Evolutionary conservation across 1,140 invertebrate genomes (phyloP).

Genomic region (Ceratina calcarata): DNA sequence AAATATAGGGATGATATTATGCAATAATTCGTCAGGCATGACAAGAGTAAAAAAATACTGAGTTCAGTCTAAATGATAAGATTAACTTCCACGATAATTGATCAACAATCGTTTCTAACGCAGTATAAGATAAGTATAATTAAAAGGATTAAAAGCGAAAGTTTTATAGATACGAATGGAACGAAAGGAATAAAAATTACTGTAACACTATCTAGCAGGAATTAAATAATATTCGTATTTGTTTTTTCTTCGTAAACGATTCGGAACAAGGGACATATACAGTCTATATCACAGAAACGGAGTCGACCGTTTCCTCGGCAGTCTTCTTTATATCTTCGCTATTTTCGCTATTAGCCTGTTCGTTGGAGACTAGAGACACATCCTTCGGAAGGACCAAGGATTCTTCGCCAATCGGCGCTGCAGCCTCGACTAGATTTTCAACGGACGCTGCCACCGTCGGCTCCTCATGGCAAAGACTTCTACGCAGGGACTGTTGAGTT

Average conservation of each 20-base stretch:
- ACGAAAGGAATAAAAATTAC: not conserved
- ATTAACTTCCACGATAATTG: constrained; percentile 19
- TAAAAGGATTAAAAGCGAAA: not conserved
- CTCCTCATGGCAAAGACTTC: constrained; percentile 67
- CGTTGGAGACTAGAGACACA: constrained; percentile 71
- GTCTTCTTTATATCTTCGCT: constrained; percentile 75
- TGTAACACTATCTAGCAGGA: too few species aligned
- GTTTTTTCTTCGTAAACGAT: not conserved
- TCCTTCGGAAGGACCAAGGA: constrained; percentile 76
- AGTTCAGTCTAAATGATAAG: constrained; percentile 42
- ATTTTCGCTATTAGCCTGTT: constrained; percentile 51
- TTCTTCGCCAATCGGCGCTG: constrained; percentile 82
- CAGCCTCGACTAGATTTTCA: constrained; percentile 82
- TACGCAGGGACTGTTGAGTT: constrained; percentile 67
- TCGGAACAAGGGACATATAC: not conserved
- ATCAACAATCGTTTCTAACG: not conserved
- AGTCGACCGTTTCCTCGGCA: constrained; percentile 73
- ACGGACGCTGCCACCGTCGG: constrained; percentile 77
- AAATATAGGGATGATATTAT: constrained; percentile 29
- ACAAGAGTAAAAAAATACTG: constrained; percentile 48
- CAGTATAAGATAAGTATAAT: not conserved
- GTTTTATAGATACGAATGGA: not conserved
- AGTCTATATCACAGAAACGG: constrained; percentile 80
- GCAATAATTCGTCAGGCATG: constrained; percentile 33
- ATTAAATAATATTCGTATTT: too few species aligned